These are phyloP conservation scores for Orientallactaga bullata DNA, from an alignment of 2,113 vertebrate species.

Conservation along the genomic window DNA sequence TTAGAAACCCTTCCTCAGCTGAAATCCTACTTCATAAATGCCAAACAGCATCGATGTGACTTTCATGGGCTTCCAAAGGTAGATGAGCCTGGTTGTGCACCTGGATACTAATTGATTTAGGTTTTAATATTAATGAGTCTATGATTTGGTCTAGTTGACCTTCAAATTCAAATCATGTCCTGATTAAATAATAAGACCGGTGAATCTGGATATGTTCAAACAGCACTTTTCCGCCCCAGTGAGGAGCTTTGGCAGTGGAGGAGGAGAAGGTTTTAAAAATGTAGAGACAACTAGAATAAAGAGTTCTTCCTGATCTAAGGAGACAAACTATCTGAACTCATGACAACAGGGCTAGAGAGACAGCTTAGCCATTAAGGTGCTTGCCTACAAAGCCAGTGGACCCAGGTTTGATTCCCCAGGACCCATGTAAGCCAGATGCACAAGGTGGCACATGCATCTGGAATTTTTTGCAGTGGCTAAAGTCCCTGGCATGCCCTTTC, in stretches of 20 bases:
- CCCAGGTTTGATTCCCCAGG: too few species aligned
- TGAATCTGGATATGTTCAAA: slow-evolving; percentile 60
- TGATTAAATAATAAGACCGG: slow-evolving; percentile 83
- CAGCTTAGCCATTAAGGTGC: too few species aligned
- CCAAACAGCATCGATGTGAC: not conserved
- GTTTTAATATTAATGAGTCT: slow-evolving; percentile 84
- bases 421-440: too few species aligned
- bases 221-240: not conserved
- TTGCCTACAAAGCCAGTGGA: too few species aligned
- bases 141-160: slow-evolving; percentile 83
- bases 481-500: too few species aligned
- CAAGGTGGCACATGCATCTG: too few species aligned
- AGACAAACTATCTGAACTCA: not conserved
- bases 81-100: slow-evolving; percentile 55
- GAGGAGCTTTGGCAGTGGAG: not conserved
- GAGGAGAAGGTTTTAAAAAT: not conserved
- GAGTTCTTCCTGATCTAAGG: not conserved
- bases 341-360: too few species aligned
- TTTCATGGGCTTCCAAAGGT: slow-evolving; percentile 13
- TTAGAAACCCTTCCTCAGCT: slow-evolving; percentile 28
- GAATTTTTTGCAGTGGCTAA: too few species aligned
- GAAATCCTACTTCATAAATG: slow-evolving; percentile 20
- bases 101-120: slow-evolving; percentile 81
- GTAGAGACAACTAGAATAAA: not conserved
- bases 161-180: slow-evolving; percentile 82